Evolutionary conservation across 2,113 vertebrate species (phyloP).

Genomic region (Malurus alboscapulatus): DNA sequence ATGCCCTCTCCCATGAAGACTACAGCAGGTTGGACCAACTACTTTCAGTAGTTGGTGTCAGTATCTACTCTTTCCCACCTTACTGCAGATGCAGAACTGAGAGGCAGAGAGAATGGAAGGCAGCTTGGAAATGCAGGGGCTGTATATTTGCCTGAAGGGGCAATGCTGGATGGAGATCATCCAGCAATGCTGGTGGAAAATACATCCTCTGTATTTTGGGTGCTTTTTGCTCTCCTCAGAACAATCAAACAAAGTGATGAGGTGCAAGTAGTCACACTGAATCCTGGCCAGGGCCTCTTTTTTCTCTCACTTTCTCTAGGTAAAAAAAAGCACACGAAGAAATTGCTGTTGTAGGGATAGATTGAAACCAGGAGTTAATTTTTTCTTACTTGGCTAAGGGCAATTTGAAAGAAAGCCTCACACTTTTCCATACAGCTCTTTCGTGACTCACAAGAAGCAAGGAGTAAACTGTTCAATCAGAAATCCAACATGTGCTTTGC

Average conservation of each 20-base stretch:
- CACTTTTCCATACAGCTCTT: background rate
- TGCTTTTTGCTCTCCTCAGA: background rate
- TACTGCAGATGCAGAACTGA: background rate
- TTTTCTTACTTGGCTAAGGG: background rate
- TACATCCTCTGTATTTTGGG: background rate
- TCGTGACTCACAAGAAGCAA: background rate
- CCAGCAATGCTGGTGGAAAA: background rate
- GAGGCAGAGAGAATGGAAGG: background rate
- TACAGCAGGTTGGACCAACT: background rate
- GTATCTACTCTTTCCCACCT: background rate
- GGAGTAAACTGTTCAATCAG: conserved; percentile 22
- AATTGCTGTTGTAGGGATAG: background rate
- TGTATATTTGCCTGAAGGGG: background rate
- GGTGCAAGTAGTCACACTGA: fast-evolving
- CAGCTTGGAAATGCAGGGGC: background rate
- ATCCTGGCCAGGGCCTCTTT: background rate
- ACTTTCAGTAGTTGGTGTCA: background rate
- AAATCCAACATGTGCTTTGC: background rate
- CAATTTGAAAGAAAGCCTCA: background rate
- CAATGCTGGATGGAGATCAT: background rate
- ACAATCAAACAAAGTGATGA: background rate
- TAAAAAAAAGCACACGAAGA: background rate
- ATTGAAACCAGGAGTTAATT: background rate
- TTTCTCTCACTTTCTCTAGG: background rate
- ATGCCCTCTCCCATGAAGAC: background rate